Percentiles rank a stretch among this genome's conserved stretches.
Conservation (phyloP, 2,797 vertebrate species). For the Nyctalus aviator region DNA sequence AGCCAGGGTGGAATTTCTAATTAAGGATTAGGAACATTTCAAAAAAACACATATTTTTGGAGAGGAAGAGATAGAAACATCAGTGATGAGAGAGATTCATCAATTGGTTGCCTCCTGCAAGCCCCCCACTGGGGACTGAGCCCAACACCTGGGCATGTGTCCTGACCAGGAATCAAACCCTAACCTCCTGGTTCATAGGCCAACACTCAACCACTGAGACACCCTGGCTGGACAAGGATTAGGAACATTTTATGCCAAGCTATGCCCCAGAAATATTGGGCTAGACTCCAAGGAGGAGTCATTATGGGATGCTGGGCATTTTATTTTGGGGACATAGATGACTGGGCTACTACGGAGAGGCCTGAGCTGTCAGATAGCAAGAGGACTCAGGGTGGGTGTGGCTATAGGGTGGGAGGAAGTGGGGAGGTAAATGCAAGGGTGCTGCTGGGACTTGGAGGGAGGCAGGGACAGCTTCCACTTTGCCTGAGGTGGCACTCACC, state of each 20-base stretch:
- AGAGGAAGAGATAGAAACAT: too few relatives aligned
- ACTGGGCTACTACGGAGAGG: neutral
- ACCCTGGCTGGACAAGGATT: too few relatives aligned
- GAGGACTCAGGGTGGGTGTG: neutral
- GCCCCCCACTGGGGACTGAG: too few relatives aligned
- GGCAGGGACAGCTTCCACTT: neutral
- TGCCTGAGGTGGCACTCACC: neutral
- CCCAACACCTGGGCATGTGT: too few relatives aligned
- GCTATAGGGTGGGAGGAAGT: neutral
- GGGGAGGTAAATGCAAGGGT: neutral
- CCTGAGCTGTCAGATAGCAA: neutral
- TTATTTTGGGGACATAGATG: neutral
- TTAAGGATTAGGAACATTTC: too few relatives aligned
- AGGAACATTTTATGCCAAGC: neutral
- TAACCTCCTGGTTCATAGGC: too few relatives aligned
- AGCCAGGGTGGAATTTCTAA: too few relatives aligned
- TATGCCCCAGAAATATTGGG: neutral
- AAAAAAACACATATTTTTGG: too few relatives aligned
- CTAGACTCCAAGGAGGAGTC: neutral
- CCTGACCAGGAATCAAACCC: too few relatives aligned
- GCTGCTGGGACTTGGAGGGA: neutral
- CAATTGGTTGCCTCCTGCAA: too few relatives aligned
- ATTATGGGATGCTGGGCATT: neutral
- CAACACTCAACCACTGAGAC: too few relatives aligned
- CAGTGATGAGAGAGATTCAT: too few relatives aligned